A percentile compares a stretch with the other conserved stretches of the same genome.
phyloP scores from a whole-genome alignment of 2,888 invertebrate species.

The Phaonia tiefii region DNA sequence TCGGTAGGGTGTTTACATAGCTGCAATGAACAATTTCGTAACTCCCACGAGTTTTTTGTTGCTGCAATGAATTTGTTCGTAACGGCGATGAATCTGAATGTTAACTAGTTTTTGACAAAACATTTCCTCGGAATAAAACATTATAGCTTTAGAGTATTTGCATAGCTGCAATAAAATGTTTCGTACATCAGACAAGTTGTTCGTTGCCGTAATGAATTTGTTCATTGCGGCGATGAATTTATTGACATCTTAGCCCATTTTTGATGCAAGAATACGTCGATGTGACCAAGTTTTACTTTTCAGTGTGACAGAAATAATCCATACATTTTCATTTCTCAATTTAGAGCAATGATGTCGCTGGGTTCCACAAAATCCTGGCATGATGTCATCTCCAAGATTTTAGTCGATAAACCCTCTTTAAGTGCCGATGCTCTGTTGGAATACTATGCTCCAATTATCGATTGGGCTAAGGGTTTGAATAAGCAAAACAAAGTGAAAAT shows the following conservation, averaged over 20 bases:
- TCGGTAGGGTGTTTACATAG: not conserved
- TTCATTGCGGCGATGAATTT: too few relatives aligned
- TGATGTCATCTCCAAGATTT: conserved; percentile 86
- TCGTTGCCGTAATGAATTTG: too few relatives aligned
- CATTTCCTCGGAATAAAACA: too few relatives aligned
- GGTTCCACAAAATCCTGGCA: conserved; percentile 89
- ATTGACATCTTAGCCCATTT: not conserved
- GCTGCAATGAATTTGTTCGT: too few relatives aligned
- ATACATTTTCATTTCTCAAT: too few relatives aligned
- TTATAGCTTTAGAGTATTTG: too few relatives aligned
- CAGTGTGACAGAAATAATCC: not conserved
- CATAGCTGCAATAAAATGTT: too few relatives aligned
- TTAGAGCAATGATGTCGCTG: conserved; percentile 82
- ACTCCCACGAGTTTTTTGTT: too few relatives aligned
- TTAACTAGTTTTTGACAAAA: not conserved
- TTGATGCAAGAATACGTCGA: not conserved
- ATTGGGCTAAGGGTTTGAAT: conserved; percentile 74
- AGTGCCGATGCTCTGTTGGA: conserved; percentile 88
- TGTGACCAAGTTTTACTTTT: not conserved
- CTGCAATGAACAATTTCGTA: too few relatives aligned
- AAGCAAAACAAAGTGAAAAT: conserved; percentile 72
- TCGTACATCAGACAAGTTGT: too few relatives aligned
- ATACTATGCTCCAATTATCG: conserved; percentile 86
- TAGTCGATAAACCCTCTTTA: conserved; percentile 88
- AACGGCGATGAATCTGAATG: not conserved